Evolutionary conservation across 2,888 invertebrate species (phyloP), one percentile per base, ranked within the genome.

Genomic region (Gastrophysa polygoni): DNA sequence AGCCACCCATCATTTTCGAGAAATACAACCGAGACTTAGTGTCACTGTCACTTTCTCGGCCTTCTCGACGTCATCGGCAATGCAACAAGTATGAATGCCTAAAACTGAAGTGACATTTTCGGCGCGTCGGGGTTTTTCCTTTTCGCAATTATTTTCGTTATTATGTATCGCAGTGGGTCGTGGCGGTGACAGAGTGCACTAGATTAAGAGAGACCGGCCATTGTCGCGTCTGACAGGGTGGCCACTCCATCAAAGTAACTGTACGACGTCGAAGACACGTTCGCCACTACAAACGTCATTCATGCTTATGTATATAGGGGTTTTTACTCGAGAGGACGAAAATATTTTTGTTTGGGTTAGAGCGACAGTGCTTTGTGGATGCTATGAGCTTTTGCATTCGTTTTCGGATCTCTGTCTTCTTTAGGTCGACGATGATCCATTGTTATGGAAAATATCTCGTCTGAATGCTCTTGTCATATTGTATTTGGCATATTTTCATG

Each of bases 171-270:
- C 38, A 38, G 65, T 24, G 59, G 63, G 59, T 74, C 77, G 77
- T 78, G 78, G 76, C 70, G 69, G 70, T 78, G 78, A 78, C 78
- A 78, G 74, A 77, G 78, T 78, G 76, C 73, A 74, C 77, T 77
- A 77, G 77, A 77, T 78, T 78, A 78, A 78, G 77, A 74, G 75
- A 63, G 65, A 51, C 64, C n/a, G 60, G 28, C 47, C 65, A 76
- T 77, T 78, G 77, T 78, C 72, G 66, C 60, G 70, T 68, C 76
- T 78, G 78, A 78, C 78, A 77, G 68, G 73, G 73, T 73, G 75
- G 76, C 76, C 78, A 77, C 79, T 79, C 78, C 73, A 79, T 79
- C 79, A 79, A 78, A 77, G 71, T 70, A 72, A 71, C 68, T 67
- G 66, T 62, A 66, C 63, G 48, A 57, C 49, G 46, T 49, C 29